Conservation (phyloP, 2,113 vertebrate species). For the Poeciliopsis occidentalis region DNA sequence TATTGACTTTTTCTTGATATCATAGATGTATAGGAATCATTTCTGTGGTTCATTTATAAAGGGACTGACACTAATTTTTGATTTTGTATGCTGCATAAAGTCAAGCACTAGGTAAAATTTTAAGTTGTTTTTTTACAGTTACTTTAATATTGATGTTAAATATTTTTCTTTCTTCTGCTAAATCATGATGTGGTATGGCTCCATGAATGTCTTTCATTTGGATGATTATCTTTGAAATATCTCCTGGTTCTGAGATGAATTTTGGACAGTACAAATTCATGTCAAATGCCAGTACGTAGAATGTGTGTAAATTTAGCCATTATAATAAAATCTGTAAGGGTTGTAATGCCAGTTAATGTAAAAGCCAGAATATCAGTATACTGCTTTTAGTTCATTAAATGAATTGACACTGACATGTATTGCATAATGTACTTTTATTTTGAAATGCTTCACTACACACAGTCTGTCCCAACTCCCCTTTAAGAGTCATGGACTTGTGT, state of each 20-base stretch:
- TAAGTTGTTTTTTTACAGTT: too few species aligned
- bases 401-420: slow-evolving; percentile 30
- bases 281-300: slow-evolving; percentile 27
- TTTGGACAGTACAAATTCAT: slow-evolving; percentile 10
- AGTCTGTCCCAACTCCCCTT: slow-evolving; percentile 53
- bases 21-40: slow-evolving; percentile 29
- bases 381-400: slow-evolving; percentile 41
- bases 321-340: slow-evolving; percentile 36
- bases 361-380: slow-evolving; percentile 17
- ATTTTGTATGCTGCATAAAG: slow-evolving; percentile 16
- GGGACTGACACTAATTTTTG: slow-evolving; percentile 8
- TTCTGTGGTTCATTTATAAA: slow-evolving; percentile 20
- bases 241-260: slow-evolving; percentile 19
- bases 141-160: slow-evolving; percentile 25
- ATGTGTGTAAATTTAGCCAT: slow-evolving; percentile 37
- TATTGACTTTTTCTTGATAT: slow-evolving; percentile 31
- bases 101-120: background rate
- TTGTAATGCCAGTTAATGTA: slow-evolving; percentile 33
- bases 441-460: slow-evolving; percentile 44
- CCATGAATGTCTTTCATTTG: slow-evolving; percentile 52
- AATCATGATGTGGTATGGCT: slow-evolving; percentile 36
- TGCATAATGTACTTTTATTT: slow-evolving; percentile 53
- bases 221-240: slow-evolving; percentile 24
- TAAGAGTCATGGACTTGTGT: slow-evolving; percentile 58
- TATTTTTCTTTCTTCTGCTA: slow-evolving; percentile 26